Evolutionary conservation across 2,888 invertebrate genomes (phyloP).

Genomic region (Nezara viridula): DNA sequence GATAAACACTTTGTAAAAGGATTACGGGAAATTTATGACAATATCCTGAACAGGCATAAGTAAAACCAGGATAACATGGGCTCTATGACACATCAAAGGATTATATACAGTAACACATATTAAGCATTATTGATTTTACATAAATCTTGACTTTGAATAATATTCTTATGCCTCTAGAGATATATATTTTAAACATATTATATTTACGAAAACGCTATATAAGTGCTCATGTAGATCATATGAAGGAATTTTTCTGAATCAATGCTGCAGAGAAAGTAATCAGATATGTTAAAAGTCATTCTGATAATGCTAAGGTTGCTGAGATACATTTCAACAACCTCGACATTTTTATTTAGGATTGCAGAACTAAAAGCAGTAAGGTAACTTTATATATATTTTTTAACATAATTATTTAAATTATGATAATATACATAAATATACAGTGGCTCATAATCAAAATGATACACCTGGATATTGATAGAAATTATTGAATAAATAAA

Average conservation of each 20-base stretch:
- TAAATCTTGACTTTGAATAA: too few relatives aligned
- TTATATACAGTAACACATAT: too few relatives aligned
- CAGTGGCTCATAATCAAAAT: too few relatives aligned
- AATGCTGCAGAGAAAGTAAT: not conserved
- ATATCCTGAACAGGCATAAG: too few relatives aligned
- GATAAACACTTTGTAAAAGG: not conserved
- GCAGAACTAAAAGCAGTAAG: not conserved
- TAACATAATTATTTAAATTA: too few relatives aligned
- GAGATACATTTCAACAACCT: not conserved
- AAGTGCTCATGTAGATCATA: not conserved
- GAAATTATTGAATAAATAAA: too few relatives aligned
- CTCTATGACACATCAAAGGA: too few relatives aligned
- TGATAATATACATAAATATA: too few relatives aligned
- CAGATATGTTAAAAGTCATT: not conserved
- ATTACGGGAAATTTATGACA: not conserved
- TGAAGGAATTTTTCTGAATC: not conserved
- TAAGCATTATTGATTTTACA: too few relatives aligned
- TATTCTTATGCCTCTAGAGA: too few relatives aligned
- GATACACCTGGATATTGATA: too few relatives aligned
- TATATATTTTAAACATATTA: too few relatives aligned
- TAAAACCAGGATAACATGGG: not conserved
- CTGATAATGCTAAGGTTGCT: not conserved
- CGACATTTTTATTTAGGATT: constrained; percentile 10
- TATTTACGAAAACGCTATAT: not conserved
- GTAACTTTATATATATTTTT: not conserved